These are phyloP conservation scores for Monopis laevigella DNA, from an alignment of 2,888 invertebrate genomes.

Conservation along the genomic window DNA sequence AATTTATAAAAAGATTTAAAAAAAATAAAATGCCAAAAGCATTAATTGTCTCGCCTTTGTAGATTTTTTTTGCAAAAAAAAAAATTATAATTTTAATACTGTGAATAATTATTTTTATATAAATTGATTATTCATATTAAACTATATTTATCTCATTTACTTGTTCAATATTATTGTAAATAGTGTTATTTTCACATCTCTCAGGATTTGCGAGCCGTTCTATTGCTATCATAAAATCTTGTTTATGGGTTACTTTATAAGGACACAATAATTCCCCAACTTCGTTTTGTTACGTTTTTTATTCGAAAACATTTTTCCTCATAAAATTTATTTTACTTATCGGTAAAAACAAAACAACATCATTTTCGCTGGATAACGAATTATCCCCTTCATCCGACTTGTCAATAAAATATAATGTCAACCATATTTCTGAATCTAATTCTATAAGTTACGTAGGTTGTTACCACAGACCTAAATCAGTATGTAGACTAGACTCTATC, in stretches of 20 bases:
- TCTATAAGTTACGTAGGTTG: too few species aligned
- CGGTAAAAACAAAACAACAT: constrained; percentile 10
- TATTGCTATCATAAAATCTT: constrained; percentile 33
- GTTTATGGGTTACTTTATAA: constrained; percentile 37
- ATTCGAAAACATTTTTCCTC: constrained; percentile 2
- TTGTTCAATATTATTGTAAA: not conserved
- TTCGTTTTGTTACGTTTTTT: constrained; percentile 10
- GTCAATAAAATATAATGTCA: constrained; percentile 7
- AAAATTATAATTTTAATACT: too few species aligned
- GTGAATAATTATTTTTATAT: too few species aligned
- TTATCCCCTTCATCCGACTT: constrained; percentile 3
- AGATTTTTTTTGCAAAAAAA: too few species aligned
- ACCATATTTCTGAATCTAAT: constrained; percentile 6
- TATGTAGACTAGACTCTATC: too few species aligned
- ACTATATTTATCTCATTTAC: too few species aligned
- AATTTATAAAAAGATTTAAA: too few species aligned
- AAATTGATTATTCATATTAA: too few species aligned
- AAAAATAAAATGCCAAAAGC: too few species aligned
- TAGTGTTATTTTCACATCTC: constrained; percentile 30
- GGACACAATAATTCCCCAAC: constrained; percentile 29
- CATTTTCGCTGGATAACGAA: constrained; percentile 1
- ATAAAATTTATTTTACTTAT: constrained; percentile 4
- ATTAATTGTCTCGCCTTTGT: too few species aligned
- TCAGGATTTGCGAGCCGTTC: constrained; percentile 34
- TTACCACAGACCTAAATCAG: too few species aligned